Percentiles rank a stretch among this genome's conserved stretches.
Evolutionary conservation across 2,113 vertebrate genomes (phyloP).

Genomic region (Amblyopsis rosae): DNA sequence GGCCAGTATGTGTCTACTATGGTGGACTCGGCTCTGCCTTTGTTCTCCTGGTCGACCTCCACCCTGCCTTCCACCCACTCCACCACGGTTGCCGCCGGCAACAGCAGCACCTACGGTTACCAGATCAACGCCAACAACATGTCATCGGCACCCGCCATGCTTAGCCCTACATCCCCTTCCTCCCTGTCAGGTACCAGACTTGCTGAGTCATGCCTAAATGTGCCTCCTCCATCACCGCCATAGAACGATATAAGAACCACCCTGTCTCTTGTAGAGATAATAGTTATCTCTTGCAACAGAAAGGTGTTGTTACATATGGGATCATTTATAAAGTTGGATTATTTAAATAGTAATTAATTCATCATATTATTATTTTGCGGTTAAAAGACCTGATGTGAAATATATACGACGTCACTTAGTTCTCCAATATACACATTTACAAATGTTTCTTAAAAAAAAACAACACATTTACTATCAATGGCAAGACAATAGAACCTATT

Average conservation of each 20-base stretch:
- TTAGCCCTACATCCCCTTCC: constrained; percentile 38
- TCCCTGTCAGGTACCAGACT: constrained; percentile 66
- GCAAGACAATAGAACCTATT: too few species aligned
- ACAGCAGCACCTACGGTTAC: constrained; percentile 51
- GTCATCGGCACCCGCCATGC: constrained; percentile 20
- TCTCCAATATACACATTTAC: too few species aligned
- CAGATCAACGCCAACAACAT: constrained; percentile 67
- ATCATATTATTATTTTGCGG: too few species aligned
- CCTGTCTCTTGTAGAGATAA: background rate
- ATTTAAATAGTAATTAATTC: too few species aligned
- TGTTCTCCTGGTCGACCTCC: constrained; percentile 66
- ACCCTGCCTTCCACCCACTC: constrained; percentile 51
- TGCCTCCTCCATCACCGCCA: background rate
- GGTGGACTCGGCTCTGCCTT: constrained; percentile 55
- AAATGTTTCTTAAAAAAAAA: too few species aligned
- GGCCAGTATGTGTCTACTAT: constrained; percentile 53
- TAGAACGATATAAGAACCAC: too few species aligned
- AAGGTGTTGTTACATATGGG: too few species aligned
- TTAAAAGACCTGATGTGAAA: too few species aligned
- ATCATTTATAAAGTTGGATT: too few species aligned
- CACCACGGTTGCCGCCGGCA: constrained; percentile 19
- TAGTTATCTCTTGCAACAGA: too few species aligned
- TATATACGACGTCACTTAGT: too few species aligned
- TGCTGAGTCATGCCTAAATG: background rate
- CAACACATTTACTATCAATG: too few species aligned